Conservation (phyloP, 1,140 invertebrate species). For the Scaptomyza montana region DNA sequence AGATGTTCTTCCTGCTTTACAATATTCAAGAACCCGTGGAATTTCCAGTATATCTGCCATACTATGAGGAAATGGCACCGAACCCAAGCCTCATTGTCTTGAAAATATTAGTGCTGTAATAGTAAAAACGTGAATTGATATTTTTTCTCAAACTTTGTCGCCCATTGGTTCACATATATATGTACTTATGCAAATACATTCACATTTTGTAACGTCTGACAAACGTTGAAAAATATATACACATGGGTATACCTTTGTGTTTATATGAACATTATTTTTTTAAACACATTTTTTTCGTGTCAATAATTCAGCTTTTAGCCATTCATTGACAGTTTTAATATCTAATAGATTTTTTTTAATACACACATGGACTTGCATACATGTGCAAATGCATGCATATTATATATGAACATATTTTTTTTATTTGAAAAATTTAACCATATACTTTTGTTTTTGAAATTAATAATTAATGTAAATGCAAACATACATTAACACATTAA, state of each 20-base stretch:
- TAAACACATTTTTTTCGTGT: no score
- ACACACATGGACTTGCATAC: no score
- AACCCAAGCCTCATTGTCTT: neutral
- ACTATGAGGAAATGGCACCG: neutral
- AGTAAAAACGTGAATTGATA: neutral
- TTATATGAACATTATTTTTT: neutral
- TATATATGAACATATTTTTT: no score
- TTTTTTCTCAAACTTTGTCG: neutral
- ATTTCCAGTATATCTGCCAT: neutral
- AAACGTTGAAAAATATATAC: neutral
- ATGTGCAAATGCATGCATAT: no score
- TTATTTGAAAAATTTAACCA: no score
- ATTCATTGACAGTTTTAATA: no score
- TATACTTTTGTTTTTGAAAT: no score
- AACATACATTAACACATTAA: no score
- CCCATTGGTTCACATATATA: neutral
- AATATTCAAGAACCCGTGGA: no score
- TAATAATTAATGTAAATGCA: no score
- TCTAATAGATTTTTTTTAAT: no score
- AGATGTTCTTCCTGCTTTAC: neutral
- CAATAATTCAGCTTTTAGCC: no score
- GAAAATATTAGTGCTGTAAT: neutral
- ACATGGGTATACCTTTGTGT: conserved; percentile 9
- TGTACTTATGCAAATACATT: neutral
- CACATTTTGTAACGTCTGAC: neutral